These are phyloP conservation scores for Palaemon carinicauda DNA, from an alignment of 1,140 invertebrate species.

Conservation along the genomic window DNA sequence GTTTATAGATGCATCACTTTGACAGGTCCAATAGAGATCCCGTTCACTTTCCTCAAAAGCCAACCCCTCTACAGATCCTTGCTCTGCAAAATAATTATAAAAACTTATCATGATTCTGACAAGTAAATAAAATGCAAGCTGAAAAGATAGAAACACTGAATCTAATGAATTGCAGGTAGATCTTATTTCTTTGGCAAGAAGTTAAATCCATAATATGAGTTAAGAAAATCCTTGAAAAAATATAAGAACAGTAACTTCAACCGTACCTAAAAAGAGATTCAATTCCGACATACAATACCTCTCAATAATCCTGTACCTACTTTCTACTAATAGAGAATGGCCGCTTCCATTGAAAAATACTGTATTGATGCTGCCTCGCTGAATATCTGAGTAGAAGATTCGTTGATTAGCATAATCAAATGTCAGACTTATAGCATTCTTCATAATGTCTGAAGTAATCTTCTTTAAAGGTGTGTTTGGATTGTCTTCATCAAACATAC, in stretches of 20 bases:
- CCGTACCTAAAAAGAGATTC: neutral
- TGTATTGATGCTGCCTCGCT: conserved; percentile 80
- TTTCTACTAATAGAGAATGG: conserved; percentile 75
- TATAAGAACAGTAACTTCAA: no score
- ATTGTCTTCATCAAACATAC: conserved; percentile 75
- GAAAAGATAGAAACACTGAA: neutral
- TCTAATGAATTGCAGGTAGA: no score
- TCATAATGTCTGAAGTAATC: conserved; percentile 78
- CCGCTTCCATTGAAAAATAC: conserved; percentile 84
- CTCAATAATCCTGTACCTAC: conserved; percentile 66
- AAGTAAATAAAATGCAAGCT: no score
- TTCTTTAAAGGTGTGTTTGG: conserved; percentile 79
- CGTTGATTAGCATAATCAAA: conserved; percentile 77
- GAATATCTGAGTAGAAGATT: conserved; percentile 89
- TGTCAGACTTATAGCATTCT: conserved; percentile 84
- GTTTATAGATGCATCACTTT: conserved; percentile 79
- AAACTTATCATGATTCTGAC: neutral
- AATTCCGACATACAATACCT: neutral
- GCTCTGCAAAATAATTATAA: conserved; percentile 64
- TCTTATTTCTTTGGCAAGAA: no score
- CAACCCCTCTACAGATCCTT: conserved; percentile 84
- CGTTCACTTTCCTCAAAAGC: conserved; percentile 75
- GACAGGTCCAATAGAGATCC: conserved; percentile 86
- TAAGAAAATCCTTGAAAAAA: no score
- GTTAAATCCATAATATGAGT: no score